Conservation (phyloP, 2,797 vertebrate genomes). For the Chelon labrosus region DNA sequence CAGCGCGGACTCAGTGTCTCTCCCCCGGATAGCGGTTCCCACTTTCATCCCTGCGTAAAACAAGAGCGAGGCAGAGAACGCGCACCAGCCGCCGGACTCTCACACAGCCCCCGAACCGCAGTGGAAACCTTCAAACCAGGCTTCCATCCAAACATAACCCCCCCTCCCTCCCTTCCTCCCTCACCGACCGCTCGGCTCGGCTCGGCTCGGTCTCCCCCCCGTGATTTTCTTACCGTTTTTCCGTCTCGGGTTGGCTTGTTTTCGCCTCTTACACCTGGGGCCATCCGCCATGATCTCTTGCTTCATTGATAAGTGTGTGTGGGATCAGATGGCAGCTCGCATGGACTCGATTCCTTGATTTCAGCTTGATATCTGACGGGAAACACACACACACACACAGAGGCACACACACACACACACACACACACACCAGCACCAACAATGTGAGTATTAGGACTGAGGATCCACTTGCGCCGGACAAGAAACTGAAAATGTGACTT, state of each 20-base stretch:
- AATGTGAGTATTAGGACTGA: slow-evolving; percentile 77
- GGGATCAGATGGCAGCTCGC: slow-evolving; percentile 98
- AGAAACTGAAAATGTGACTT: slow-evolving; percentile 55
- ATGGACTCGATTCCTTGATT: slow-evolving; percentile 95
- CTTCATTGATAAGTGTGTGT: slow-evolving; percentile 95
- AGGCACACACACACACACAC: slow-evolving; percentile 14
- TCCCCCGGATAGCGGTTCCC: slow-evolving; percentile 43
- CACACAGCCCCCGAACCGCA: slow-evolving; percentile 58
- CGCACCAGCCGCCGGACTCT: slow-evolving; percentile 59
- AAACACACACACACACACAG: slow-evolving; percentile 81
- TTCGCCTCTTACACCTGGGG: slow-evolving; percentile 99
- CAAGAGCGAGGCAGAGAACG: slow-evolving; percentile 39
- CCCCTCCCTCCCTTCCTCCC: neutral
- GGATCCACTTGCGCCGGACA: slow-evolving; percentile 58
- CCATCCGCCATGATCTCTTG: slow-evolving; percentile 99
- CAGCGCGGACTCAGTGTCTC: slow-evolving; percentile 19
- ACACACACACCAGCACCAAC: slow-evolving; percentile 22
- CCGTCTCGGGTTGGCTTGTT: slow-evolving; percentile 98
- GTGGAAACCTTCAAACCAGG: slow-evolving; percentile 56
- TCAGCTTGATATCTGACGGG: slow-evolving; percentile 89
- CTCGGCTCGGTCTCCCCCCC: slow-evolving; percentile 55
- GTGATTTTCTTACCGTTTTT: slow-evolving; percentile 95
- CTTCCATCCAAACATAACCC: slow-evolving; percentile 43
- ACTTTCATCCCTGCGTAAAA: slow-evolving; percentile 46
- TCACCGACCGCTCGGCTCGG: neutral